Evolutionary conservation across 1,140 invertebrate genomes (phyloP), one percentile per base, ranked within the genome.

Genomic region (Cataglyphis hispanica): DNA sequence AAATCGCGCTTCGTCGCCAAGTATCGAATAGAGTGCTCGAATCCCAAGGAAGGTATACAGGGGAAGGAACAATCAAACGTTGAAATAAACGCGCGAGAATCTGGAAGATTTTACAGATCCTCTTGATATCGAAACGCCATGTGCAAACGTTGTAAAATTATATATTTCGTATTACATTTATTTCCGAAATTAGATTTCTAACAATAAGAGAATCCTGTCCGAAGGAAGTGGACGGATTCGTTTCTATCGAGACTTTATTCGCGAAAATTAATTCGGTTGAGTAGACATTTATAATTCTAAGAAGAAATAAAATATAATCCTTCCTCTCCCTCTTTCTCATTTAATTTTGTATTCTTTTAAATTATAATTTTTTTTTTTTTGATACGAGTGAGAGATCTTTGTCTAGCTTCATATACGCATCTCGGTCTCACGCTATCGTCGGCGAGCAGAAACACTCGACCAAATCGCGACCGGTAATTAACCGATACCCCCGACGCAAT

Each of bases 401-500:
- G 69, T 43, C 37, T 1, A 53, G 1, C 11, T 34, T 19, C 31
- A 83, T 74, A 3, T 81, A 46, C 40, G 19, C 31, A 67, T 50
- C 22, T 80, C 53, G 84, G 50, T 67, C 76, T 69, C 63, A 85
- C 77, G 76, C 84, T 80, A 22, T 61, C 37, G 61, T 16, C 56
- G 53, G 46, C 25, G 8, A 25, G 11, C 53, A 4, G 53, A 53
- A 16, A 74, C 78, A 67, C 25, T 46, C 67, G 53, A 72, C 53
- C 74, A 83, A 74, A 83, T 83, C 78, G 78, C 78, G 50, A 74
- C 83, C 61, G 80, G 60, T 86, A 91, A 91, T 91, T 91, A 89
- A 70, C 84, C 86, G 66, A 78, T 85, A 84, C 70, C 86, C 63
- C 43, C 89, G 58, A 75, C 78, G 75, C 84, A 87, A 91, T 91